Evolutionary conservation across 2,797 vertebrate species (phyloP).

Genomic region (Eutrigla gurnardus): DNA sequence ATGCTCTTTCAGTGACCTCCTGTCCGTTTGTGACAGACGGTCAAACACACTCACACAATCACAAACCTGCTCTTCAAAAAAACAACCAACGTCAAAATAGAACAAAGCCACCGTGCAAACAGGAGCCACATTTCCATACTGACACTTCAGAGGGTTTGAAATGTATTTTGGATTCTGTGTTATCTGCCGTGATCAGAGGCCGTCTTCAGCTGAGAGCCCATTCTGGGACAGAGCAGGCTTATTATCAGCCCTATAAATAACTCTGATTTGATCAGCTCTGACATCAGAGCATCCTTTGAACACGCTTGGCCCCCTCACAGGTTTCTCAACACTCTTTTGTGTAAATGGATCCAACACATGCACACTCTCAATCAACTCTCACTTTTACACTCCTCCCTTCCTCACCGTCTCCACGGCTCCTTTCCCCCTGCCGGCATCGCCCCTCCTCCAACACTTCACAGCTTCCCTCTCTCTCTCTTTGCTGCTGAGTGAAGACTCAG

Average conservation of each 20-base stretch:
- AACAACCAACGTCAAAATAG: neutral
- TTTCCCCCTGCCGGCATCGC: slow-evolving; percentile 47
- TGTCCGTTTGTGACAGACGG: slow-evolving; percentile 1
- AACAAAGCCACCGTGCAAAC: slow-evolving; percentile 2
- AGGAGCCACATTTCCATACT: slow-evolving; percentile 16
- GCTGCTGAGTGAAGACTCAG: slow-evolving; percentile 32
- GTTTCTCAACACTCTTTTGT: neutral
- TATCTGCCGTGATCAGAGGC: slow-evolving; percentile 38
- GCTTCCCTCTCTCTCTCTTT: slow-evolving; percentile 33
- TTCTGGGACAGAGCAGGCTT: slow-evolving; percentile 22
- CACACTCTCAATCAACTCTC: slow-evolving; percentile 11
- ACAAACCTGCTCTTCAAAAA: slow-evolving; percentile 1
- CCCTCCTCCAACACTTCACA: slow-evolving; percentile 64
- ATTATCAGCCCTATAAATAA: slow-evolving; percentile 66
- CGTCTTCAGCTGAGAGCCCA: slow-evolving; percentile 24
- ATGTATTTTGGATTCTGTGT: slow-evolving; percentile 23
- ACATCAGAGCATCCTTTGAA: neutral
- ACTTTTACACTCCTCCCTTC: slow-evolving; percentile 46
- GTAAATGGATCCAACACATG: neutral
- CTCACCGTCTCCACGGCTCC: slow-evolving; percentile 47
- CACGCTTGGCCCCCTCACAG: neutral
- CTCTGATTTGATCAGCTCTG: slow-evolving; percentile 39
- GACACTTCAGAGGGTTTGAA: slow-evolving; percentile 15
- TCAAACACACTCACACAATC: slow-evolving; percentile 10
- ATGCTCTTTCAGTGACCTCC: neutral